Conservation (phyloP, 2,888 invertebrate species). For the Charanyca ferruginea region DNA sequence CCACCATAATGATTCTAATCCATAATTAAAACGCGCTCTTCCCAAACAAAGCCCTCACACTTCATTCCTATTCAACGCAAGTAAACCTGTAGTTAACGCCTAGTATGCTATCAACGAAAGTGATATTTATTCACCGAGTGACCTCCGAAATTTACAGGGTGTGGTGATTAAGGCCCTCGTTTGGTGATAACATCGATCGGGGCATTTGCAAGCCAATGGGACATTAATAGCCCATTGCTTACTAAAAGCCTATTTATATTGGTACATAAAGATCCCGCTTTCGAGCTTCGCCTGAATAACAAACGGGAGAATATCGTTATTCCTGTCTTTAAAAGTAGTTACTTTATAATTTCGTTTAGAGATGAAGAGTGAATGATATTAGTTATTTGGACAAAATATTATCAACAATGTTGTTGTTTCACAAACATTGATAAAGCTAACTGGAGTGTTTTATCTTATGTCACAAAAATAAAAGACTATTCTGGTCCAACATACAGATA, state of each 20-base stretch:
- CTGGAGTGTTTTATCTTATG: too few species aligned
- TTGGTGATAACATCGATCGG: constrained; percentile 66
- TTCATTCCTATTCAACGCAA: constrained; percentile 26
- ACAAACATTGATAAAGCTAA: too few species aligned
- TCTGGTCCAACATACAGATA: too few species aligned
- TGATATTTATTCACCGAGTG: constrained; percentile 64
- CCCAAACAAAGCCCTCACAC: not conserved
- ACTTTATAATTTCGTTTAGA: constrained; percentile 40
- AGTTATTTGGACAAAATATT: constrained; percentile 1
- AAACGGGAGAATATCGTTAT: constrained; percentile 52
- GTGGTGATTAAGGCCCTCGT: constrained; percentile 64
- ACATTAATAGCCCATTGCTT: constrained; percentile 66
- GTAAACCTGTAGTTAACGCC: constrained; percentile 46
- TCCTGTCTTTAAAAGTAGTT: constrained; percentile 39
- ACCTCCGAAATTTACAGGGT: constrained; percentile 64
- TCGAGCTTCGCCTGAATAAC: constrained; percentile 47
- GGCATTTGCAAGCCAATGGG: constrained; percentile 63
- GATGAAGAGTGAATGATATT: constrained; percentile 12
- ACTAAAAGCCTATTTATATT: constrained; percentile 66
- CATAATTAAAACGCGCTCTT: constrained; percentile 30
- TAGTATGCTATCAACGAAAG: constrained; percentile 56
- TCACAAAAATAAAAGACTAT: too few species aligned
- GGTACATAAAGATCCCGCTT: constrained; percentile 60
- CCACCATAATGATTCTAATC: not conserved
- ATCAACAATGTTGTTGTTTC: not conserved